These are phyloP conservation scores for Cherax destructor DNA, from an alignment of 1,140 invertebrate genomes.

Conservation along the genomic window DNA sequence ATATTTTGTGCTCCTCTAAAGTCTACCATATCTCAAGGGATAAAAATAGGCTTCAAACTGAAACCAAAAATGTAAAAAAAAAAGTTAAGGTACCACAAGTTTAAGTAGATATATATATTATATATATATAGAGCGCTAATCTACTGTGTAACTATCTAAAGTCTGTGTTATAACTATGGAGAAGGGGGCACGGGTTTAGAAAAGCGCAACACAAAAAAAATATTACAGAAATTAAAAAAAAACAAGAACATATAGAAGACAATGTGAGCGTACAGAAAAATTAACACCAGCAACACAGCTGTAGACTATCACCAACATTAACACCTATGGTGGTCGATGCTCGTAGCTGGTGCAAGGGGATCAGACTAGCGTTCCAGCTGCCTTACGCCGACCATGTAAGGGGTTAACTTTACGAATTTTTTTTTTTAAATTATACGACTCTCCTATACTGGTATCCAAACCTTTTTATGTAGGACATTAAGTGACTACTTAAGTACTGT, in stretches of 20 bases:
- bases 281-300: constrained; percentile 55
- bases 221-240: constrained; percentile 52
- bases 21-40: constrained; percentile 39
- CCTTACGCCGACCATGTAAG: constrained; percentile 30
- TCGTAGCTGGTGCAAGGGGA: background rate
- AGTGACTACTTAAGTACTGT: constrained; percentile 30
- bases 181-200: constrained; percentile 62
- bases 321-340: background rate
- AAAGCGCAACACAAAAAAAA: constrained; percentile 60
- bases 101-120: constrained; percentile 51
- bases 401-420: constrained; percentile 52
- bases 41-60: constrained; percentile 40
- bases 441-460: constrained; percentile 67
- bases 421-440: constrained; percentile 48
- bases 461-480: constrained; percentile 68
- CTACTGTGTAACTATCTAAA: constrained; percentile 46
- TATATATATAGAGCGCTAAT: constrained; percentile 45
- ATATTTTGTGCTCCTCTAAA: background rate
- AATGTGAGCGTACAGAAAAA: constrained; percentile 69
- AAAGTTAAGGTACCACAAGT: constrained; percentile 45
- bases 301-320: constrained; percentile 22
- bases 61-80: constrained; percentile 27
- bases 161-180: constrained; percentile 69
- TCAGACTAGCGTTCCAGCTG: background rate
- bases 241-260: constrained; percentile 70